Conservation (phyloP, 2,888 invertebrate genomes). For the Philaethria dido region DNA sequence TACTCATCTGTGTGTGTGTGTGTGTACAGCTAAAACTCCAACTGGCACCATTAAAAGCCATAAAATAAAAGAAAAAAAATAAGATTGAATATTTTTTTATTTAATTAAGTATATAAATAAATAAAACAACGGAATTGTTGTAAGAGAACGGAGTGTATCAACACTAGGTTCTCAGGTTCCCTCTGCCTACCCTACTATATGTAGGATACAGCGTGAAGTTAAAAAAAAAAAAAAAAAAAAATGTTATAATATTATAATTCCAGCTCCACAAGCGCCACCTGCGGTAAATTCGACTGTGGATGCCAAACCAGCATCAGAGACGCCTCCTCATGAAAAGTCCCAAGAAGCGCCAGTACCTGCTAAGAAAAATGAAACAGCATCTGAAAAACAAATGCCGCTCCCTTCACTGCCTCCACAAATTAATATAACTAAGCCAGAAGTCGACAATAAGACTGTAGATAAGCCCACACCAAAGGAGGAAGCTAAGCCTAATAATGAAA, state of each 20-base stretch:
- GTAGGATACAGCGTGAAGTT: no score
- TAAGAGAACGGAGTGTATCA: no score
- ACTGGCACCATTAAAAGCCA: no score
- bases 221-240: no score
- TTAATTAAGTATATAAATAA: no score
- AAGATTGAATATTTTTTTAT: no score
- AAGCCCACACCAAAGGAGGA: constrained; percentile 11
- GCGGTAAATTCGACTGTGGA: not conserved
- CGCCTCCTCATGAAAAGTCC: constrained; percentile 9
- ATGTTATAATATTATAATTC: not conserved
- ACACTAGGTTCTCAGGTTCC: no score
- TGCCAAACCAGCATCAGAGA: not conserved
- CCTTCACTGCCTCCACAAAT: constrained; percentile 1
- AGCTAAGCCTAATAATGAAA: constrained; percentile 42
- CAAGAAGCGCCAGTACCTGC: not conserved
- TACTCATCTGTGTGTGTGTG: no score
- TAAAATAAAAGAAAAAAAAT: no score
- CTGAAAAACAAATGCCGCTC: not conserved
- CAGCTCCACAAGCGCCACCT: not conserved
- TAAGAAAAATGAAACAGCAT: constrained; percentile 14
- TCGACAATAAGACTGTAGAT: constrained; percentile 12
- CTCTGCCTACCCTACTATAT: no score
- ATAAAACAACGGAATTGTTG: no score
- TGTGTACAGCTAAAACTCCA: no score
- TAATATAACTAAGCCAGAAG: constrained; percentile 12